Percentiles rank a stretch among this genome's conserved stretches.
phyloP scores from a whole-genome alignment of 2,113 vertebrate genomes.

The Neomonachus schauinslandi region DNA sequence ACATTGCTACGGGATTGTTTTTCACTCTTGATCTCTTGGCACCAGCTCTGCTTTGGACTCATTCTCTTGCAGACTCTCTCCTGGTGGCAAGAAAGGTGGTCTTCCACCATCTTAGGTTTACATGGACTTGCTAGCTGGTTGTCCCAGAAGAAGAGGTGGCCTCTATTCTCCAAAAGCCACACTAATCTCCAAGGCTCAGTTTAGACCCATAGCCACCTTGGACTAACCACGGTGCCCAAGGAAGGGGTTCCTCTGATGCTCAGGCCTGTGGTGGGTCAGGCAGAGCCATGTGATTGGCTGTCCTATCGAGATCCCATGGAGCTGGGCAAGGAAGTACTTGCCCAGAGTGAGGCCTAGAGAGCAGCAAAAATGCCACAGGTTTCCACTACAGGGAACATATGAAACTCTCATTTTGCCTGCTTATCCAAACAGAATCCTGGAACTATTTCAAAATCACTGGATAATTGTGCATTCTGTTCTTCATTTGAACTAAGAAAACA shows the following conservation, averaged over 20 bases:
- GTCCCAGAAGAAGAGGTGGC: neutral
- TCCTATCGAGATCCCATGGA: neutral
- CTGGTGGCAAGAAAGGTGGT: neutral
- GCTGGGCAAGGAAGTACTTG: neutral
- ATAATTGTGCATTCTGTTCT: neutral
- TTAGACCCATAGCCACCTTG: neutral
- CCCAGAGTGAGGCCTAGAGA: neutral
- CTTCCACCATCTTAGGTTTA: neutral
- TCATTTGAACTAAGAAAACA: slow-evolving; percentile 37
- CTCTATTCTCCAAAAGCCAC: neutral
- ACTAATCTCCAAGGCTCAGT: neutral
- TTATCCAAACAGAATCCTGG: slow-evolving; percentile 5
- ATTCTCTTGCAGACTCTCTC: neutral
- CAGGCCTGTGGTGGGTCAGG: neutral
- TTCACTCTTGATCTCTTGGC: neutral
- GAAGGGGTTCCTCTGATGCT: neutral
- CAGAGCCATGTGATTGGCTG: neutral
- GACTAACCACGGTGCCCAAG: neutral
- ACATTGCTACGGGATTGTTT: neutral
- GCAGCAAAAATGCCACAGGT: neutral
- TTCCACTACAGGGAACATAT: neutral
- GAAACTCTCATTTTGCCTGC: neutral
- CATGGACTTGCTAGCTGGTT: neutral
- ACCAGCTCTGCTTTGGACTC: neutral
- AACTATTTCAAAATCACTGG: slow-evolving; percentile 16